Percentiles rank a stretch among this genome's conserved stretches.
Evolutionary conservation across 2,888 invertebrate genomes (phyloP).

Genomic region (Notodonta dromedarius): DNA sequence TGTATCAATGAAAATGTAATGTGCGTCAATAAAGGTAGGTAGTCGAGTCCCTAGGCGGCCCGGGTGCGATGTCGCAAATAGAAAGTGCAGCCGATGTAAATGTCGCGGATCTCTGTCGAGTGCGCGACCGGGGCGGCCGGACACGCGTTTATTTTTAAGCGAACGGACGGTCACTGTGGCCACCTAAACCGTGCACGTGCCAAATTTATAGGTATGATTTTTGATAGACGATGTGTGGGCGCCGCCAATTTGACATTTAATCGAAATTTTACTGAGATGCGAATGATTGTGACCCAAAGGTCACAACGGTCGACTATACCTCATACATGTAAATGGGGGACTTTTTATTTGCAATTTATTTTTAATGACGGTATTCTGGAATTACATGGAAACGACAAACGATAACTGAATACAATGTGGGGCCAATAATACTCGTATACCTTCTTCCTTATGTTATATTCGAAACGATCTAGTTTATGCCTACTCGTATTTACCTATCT

Average conservation of each 20-base stretch:
- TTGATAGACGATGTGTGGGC: conserved; percentile 53
- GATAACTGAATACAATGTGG: neutral
- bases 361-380: conserved; percentile 4
- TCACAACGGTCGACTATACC: conserved; percentile 21
- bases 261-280: conserved; percentile 38
- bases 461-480: too few species aligned
- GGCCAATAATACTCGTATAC: too few species aligned
- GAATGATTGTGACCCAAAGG: conserved; percentile 26
- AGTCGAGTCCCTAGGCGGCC: conserved; percentile 40
- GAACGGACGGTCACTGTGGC: conserved; percentile 54
- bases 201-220: conserved; percentile 62
- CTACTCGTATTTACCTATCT: too few species aligned
- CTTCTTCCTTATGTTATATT: too few species aligned
- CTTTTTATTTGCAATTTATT: conserved; percentile 23
- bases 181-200: conserved; percentile 62
- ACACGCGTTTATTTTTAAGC: conserved; percentile 66
- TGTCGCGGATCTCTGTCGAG: conserved; percentile 59
- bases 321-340: conserved; percentile 19
- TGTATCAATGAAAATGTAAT: conserved; percentile 9
- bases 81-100: conserved; percentile 75
- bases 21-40: conserved; percentile 15
- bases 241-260: conserved; percentile 41
- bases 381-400: conserved; percentile 5
- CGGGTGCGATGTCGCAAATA: conserved; percentile 65
- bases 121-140: conserved; percentile 40